phyloP scores from a whole-genome alignment of 1,140 invertebrate genomes.

The Caenorhabditis inopinata region DNA sequence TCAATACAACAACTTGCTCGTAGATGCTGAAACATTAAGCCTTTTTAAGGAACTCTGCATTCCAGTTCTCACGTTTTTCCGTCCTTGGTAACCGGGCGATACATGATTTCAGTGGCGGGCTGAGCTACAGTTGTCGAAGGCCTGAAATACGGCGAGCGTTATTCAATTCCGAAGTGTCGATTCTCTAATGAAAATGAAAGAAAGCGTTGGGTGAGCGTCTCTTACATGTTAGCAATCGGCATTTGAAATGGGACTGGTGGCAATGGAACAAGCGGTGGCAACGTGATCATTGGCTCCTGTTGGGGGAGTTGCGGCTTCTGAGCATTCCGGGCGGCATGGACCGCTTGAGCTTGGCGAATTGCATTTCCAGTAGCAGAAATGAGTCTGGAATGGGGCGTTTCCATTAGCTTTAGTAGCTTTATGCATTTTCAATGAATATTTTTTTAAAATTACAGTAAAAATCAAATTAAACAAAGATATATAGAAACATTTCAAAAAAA shows the following conservation, averaged over 20 bases:
- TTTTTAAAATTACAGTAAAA: no score
- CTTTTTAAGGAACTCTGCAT: no score
- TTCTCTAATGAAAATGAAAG: no score
- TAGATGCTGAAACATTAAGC: background rate
- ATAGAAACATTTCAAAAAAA: no score
- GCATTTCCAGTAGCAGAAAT: constrained; percentile 8
- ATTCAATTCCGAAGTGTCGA: background rate
- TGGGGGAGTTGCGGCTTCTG: background rate
- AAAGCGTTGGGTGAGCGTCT: no score
- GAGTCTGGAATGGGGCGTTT: background rate
- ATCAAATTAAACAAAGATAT: no score
- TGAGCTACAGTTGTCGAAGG: background rate
- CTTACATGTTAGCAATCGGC: constrained; percentile 14
- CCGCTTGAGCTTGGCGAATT: background rate
- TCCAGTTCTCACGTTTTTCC: constrained; percentile 1
- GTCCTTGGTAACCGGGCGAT: background rate
- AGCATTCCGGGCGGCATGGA: background rate
- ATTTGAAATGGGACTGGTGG: constrained; percentile 17
- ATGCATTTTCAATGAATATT: no score
- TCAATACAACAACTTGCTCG: constrained; percentile 22
- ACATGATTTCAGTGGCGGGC: constrained; percentile 24
- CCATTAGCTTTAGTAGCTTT: no score
- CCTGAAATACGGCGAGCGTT: background rate
- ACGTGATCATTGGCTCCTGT: constrained; percentile 13
- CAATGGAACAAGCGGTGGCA: constrained; percentile 27